A percentile compares a stretch with the other conserved stretches of the same genome.
Conservation (phyloP, 2,797 vertebrate species). For the Alca torda region DNA sequence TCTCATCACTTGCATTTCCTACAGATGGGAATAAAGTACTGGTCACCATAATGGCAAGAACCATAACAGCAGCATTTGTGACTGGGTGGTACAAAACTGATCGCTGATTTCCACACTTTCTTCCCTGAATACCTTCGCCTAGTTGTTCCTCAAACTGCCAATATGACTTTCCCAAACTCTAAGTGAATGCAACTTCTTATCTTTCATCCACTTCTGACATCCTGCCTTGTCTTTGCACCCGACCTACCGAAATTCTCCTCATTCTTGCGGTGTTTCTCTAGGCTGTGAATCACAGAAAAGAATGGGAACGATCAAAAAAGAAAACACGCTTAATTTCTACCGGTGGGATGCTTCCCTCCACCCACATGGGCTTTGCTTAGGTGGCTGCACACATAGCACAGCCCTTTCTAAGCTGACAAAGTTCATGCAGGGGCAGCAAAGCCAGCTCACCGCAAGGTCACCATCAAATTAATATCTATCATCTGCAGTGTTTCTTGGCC, state of each 20-base stretch:
- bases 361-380: not conserved
- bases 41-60: not conserved
- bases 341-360: not conserved
- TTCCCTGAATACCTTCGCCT: not conserved
- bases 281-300: not conserved
- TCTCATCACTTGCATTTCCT: not conserved
- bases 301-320: slow-evolving; percentile 41
- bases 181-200: not conserved
- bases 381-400: not conserved
- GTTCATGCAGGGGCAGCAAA: not conserved
- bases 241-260: not conserved
- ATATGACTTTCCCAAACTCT: not conserved
- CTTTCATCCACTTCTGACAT: not conserved
- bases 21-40: not conserved
- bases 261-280: slow-evolving; percentile 26
- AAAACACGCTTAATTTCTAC: not conserved
- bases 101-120: not conserved
- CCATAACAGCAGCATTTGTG: not conserved
- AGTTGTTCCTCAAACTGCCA: not conserved
- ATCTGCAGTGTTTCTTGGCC: not conserved
- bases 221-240: not conserved
- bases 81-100: not conserved
- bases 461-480: not conserved
- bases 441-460: not conserved
- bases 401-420: not conserved